phyloP scores from a whole-genome alignment of 2,113 vertebrate species.

The Sinocyclocheilus maitianheensis region DNA sequence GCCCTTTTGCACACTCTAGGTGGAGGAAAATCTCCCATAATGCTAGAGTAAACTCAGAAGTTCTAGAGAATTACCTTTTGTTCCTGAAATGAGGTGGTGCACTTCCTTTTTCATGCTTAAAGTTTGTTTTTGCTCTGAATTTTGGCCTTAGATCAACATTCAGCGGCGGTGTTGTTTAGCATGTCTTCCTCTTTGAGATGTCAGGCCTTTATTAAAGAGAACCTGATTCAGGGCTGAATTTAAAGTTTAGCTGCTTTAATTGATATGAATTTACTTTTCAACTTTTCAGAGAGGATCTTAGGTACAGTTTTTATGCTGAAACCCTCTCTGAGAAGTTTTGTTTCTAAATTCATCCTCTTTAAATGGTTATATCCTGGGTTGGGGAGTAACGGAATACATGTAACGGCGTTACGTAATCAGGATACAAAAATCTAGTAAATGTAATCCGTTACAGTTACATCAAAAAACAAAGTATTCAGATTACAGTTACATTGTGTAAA shows the following conservation, averaged over 20 bases:
- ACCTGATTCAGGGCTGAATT: neutral
- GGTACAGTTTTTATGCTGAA: neutral
- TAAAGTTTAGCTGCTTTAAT: neutral
- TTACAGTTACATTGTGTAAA: no score
- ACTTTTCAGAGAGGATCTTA: neutral
- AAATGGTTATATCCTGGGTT: neutral
- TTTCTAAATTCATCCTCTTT: neutral
- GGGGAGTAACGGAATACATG: no score
- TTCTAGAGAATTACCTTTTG: neutral
- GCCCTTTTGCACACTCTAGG: neutral
- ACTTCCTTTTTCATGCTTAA: conserved; percentile 1
- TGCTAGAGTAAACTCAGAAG: neutral
- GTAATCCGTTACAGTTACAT: no score
- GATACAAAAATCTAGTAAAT: no score
- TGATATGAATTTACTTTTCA: neutral
- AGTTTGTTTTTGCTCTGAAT: conserved; percentile 18
- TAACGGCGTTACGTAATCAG: no score
- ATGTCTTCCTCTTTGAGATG: neutral
- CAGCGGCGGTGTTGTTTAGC: neutral
- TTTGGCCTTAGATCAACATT: conserved; percentile 3
- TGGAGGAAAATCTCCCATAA: neutral
- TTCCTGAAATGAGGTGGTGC: neutral
- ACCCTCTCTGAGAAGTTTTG: neutral
- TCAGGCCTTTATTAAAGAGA: neutral
- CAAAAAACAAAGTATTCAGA: no score